These are phyloP conservation scores for Centropus unirufus DNA, from an alignment of 2,113 vertebrate genomes.

Conservation along the genomic window DNA sequence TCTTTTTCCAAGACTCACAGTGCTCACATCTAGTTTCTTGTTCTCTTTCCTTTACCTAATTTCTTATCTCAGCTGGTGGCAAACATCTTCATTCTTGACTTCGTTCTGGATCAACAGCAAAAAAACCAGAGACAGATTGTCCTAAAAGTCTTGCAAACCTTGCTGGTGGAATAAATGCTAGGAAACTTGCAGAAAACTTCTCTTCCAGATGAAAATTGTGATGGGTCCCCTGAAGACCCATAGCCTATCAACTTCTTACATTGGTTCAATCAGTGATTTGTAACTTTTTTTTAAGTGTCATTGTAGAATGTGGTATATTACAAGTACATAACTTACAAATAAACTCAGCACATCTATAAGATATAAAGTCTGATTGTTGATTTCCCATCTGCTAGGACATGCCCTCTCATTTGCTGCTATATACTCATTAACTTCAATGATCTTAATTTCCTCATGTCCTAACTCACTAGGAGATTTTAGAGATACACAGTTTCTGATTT, in stretches of 20 bases:
- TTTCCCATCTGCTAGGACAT: background rate
- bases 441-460: background rate
- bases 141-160: background rate
- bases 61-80: background rate
- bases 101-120: background rate
- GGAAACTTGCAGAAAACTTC: background rate
- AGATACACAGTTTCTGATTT: conserved; percentile 7
- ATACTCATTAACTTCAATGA: conserved; percentile 5
- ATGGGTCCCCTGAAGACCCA: background rate
- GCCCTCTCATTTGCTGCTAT: background rate
- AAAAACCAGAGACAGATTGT: background rate
- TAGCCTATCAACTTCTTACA: background rate
- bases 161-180: background rate
- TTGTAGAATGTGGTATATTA: background rate
- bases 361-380: background rate
- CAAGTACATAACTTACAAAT: background rate
- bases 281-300: background rate
- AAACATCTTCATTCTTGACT: background rate
- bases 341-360: background rate
- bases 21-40: background rate
- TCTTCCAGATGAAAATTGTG: background rate
- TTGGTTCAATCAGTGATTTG: background rate
- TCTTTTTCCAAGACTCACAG: background rate
- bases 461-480: background rate
- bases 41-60: background rate